Conservation (phyloP, 2,113 vertebrate species). For the Manacus vitellinus region DNA sequence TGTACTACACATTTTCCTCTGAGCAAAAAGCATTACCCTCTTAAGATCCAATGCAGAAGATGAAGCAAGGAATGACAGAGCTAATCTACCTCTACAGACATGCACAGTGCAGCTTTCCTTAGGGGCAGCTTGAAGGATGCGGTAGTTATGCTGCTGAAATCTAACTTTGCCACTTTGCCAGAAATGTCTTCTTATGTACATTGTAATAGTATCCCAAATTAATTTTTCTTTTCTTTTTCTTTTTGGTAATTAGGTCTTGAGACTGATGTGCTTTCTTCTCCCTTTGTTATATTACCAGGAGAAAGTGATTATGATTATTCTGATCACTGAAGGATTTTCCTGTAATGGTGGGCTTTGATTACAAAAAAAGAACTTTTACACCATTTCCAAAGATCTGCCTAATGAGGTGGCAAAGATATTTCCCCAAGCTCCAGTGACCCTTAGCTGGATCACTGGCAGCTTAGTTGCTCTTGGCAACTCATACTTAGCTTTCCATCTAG, state of each 20-base stretch:
- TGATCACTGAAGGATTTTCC: neutral
- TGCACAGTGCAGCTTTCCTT: neutral
- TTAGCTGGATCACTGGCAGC: neutral
- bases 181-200: neutral
- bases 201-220: neutral
- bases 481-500: neutral
- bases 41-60: neutral
- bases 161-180: neutral
- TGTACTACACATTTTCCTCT: neutral
- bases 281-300: neutral
- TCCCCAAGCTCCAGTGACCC: neutral
- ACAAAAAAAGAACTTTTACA: neutral
- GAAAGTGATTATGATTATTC: neutral
- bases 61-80: neutral
- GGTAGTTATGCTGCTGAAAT: neutral
- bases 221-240: accelerated
- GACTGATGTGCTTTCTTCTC: neutral
- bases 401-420: neutral
- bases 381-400: neutral
- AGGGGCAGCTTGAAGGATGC: neutral
- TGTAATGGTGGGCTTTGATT: neutral
- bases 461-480: neutral
- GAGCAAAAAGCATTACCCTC: neutral
- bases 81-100: neutral
- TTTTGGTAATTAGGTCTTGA: neutral